Conservation (phyloP, 2,888 invertebrate species). For the Agrochola litura region DNA sequence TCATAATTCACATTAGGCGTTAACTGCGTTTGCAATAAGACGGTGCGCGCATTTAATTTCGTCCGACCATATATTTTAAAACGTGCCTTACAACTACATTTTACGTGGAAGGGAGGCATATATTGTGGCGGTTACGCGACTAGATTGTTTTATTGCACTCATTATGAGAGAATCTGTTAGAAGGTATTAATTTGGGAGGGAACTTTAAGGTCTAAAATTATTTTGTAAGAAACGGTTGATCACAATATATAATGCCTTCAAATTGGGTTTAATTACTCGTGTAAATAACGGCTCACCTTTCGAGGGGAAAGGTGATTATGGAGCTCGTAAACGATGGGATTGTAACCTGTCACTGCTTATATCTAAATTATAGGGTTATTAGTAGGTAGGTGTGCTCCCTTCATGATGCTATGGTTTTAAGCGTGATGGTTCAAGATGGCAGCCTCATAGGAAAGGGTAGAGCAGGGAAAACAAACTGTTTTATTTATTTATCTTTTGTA, state of each 20-base stretch:
- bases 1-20: slow-evolving; percentile 67
- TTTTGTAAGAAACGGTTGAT: slow-evolving; percentile 60
- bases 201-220: slow-evolving; percentile 55
- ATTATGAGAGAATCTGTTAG: slow-evolving; percentile 81
- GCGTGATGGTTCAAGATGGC: neutral
- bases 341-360: slow-evolving; percentile 56
- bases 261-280: slow-evolving; percentile 63
- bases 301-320: slow-evolving; percentile 57
- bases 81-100: slow-evolving; percentile 77
- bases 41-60: slow-evolving; percentile 76
- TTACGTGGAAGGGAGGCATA: slow-evolving; percentile 79
- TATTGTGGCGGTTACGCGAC: slow-evolving; percentile 80
- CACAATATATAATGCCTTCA: slow-evolving; percentile 53
- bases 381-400: neutral
- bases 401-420: neutral
- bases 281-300: slow-evolving; percentile 61
- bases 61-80: slow-evolving; percentile 80
- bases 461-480: neutral
- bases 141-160: slow-evolving; percentile 87
- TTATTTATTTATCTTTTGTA: too few relatives aligned
- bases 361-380: slow-evolving; percentile 44
- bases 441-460: neutral
- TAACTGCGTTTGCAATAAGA: slow-evolving; percentile 66
- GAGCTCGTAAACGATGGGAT: slow-evolving; percentile 54
- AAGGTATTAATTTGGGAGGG: slow-evolving; percentile 75